A percentile compares a stretch with the other conserved stretches of the same genome.
These are phyloP conservation scores for Burhinus bistriatus DNA, from an alignment of 2,113 vertebrate genomes.

Conservation along the genomic window DNA sequence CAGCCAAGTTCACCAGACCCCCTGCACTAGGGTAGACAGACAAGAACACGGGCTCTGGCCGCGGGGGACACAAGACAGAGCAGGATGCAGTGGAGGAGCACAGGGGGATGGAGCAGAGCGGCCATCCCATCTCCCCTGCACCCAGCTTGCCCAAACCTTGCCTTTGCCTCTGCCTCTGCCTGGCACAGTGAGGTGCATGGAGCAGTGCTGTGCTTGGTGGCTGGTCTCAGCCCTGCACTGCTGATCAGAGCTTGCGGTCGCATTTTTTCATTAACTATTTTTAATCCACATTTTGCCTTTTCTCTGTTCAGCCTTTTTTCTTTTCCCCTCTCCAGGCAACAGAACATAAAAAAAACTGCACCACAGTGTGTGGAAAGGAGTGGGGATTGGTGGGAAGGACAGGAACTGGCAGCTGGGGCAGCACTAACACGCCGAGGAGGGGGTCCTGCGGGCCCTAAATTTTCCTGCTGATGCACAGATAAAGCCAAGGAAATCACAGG, in stretches of 20 bases:
- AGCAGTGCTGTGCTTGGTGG: not conserved
- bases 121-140: not conserved
- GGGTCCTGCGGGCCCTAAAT: not conserved
- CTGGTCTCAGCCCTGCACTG: not conserved
- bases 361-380: not conserved
- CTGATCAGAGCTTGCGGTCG: not conserved
- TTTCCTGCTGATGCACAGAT: not conserved
- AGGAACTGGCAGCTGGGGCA: not conserved
- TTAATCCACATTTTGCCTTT: slow-evolving; percentile 50
- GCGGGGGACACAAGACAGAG: not conserved
- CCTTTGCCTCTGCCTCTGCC: not conserved
- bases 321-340: slow-evolving; percentile 43
- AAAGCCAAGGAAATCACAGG: not conserved
- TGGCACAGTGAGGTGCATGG: not conserved
- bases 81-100: not conserved
- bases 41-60: not conserved
- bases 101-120: fast-evolving
- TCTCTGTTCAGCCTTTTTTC: not conserved
- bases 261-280: slow-evolving; percentile 61
- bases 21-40: not conserved
- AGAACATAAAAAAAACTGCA: not conserved
- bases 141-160: fast-evolving
- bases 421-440: not conserved
- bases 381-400: not conserved
- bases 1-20: not conserved